Evolutionary conservation across 2,888 invertebrate genomes (phyloP).

Genomic region (Allacma fusca): DNA sequence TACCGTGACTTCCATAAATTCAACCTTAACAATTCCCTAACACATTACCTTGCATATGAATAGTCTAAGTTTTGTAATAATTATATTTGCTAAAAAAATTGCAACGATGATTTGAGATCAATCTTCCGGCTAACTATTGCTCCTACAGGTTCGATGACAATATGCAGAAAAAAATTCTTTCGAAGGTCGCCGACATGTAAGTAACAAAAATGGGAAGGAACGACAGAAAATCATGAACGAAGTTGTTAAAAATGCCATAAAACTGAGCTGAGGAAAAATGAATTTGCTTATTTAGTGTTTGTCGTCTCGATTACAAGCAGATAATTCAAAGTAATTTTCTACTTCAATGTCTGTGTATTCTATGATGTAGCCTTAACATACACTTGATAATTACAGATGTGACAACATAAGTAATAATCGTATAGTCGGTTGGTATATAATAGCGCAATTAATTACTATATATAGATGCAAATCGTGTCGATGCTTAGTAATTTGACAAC

Average conservation of each 20-base stretch:
- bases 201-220: neutral
- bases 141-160: neutral
- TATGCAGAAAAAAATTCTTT: neutral
- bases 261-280: neutral
- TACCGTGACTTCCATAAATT: constrained; percentile 1
- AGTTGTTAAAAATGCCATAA: constrained; percentile 4
- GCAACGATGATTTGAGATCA: constrained; percentile 33
- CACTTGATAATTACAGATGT: neutral
- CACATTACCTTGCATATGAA: neutral
- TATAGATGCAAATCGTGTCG: neutral
- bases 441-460: neutral
- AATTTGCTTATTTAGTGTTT: neutral
- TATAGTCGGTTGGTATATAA: neutral
- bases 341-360: constrained; percentile 1
- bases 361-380: neutral
- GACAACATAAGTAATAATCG: constrained; percentile 13
- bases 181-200: neutral
- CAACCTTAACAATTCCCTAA: constrained; percentile 1
- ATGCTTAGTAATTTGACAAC: constrained; percentile 17
- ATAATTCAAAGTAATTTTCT: neutral
- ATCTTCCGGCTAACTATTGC: constrained; percentile 23
- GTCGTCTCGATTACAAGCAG: neutral
- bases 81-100: constrained; percentile 17
- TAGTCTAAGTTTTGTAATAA: neutral
- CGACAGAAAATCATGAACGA: constrained; percentile 11